Evolutionary conservation across 2,888 invertebrate species (phyloP).

Genomic region (Agrotis exclamationis): DNA sequence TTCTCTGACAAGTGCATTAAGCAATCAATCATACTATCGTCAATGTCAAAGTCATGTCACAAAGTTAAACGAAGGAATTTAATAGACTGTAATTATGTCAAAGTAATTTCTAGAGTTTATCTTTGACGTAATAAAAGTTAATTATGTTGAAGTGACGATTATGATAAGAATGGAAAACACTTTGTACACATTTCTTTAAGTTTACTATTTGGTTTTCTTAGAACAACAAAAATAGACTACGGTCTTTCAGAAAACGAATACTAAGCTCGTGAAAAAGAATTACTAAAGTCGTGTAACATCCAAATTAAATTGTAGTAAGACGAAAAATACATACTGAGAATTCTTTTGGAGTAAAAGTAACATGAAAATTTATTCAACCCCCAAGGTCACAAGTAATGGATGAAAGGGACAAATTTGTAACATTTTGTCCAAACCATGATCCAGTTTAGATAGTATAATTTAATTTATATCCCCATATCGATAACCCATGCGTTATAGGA

Average conservation of each 20-base stretch:
- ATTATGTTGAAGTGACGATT: conserved; percentile 8
- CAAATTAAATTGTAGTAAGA: no score
- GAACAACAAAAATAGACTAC: neutral
- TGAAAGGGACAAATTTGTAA: conserved; percentile 69
- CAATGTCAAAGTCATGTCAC: conserved; percentile 6
- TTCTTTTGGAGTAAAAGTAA: neutral
- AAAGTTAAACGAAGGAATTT: neutral
- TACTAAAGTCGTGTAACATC: neutral
- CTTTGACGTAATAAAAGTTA: conserved; percentile 22
- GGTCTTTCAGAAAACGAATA: neutral
- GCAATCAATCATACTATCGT: neutral
- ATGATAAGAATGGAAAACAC: conserved; percentile 18
- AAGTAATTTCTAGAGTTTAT: conserved; percentile 28
- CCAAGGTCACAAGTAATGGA: conserved; percentile 31
- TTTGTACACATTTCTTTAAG: no score
- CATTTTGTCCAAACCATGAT: conserved; percentile 74
- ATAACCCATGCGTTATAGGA: conserved; percentile 78
- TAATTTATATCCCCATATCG: conserved; percentile 81
- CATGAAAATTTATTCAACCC: neutral
- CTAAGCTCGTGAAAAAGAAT: neutral
- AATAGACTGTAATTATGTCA: neutral
- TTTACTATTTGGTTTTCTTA: no score
- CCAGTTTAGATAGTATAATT: conserved; percentile 77
- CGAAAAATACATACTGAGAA: neutral
- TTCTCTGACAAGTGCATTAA: neutral